phyloP scores from a whole-genome alignment of 2,113 vertebrate species.

The Martes martes region DNA sequence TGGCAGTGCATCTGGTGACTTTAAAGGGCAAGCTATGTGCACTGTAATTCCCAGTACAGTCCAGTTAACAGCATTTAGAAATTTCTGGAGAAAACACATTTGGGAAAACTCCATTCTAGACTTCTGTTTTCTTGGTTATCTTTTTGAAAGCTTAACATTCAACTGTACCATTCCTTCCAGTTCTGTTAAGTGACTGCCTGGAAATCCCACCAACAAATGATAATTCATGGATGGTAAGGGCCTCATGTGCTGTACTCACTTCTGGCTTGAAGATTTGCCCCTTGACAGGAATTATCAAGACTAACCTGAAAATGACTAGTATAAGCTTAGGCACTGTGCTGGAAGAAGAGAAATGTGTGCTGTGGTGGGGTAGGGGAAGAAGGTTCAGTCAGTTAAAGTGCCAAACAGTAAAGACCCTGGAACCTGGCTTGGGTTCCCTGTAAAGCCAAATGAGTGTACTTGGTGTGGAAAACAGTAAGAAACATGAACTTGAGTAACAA shows the following conservation, averaged over 20 bases:
- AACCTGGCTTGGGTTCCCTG: neutral
- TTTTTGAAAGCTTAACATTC: neutral
- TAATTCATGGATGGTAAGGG: neutral
- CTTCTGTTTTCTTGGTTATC: neutral
- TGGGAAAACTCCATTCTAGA: neutral
- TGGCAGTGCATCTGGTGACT: neutral
- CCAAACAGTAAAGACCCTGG: neutral
- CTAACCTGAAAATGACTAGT: neutral
- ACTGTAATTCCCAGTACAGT: neutral
- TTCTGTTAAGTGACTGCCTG: neutral
- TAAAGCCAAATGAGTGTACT: neutral
- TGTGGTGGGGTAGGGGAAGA: neutral
- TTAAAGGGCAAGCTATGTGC: neutral
- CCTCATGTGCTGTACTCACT: neutral
- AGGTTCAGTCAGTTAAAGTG: neutral
- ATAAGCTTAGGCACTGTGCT: neutral
- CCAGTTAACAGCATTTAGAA: neutral
- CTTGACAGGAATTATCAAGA: neutral
- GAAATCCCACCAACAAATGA: neutral
- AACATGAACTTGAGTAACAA: neutral
- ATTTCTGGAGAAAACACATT: neutral
- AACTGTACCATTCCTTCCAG: neutral
- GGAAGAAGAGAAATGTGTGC: neutral
- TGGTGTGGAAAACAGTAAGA: neutral
- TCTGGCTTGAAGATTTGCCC: neutral